Evolutionary conservation across 2,113 vertebrate genomes (phyloP), one percentile per base, ranked within the genome.

Genomic region (Cavia aperea): DNA sequence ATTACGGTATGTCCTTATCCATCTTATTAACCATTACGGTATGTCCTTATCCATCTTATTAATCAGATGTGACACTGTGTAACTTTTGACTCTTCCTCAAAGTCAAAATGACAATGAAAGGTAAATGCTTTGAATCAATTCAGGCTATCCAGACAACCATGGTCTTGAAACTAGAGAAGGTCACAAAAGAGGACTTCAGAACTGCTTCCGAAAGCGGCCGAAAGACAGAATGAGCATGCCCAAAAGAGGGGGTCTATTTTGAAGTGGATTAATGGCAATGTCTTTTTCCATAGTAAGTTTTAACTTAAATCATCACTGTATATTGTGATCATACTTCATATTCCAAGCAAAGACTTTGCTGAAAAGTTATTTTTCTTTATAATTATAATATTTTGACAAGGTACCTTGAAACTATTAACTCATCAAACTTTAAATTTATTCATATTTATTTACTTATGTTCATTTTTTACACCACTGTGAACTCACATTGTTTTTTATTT

Each of bases 291-390:
- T 75, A 29, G 12, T 75, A 75, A 43, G 24, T 75, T 75, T 46
- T 46, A 46, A 75, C 29, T 29, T 75, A 75, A 46, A 75, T 24
- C 24, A 46, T 75, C 39, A 29, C 39, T 5, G 46, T 75, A 46
- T 75, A 75, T 43, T 73, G 72, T 73, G 72, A 73, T 73, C 72
- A 46, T 11, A 46, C 39, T 39, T 73, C 39, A 73, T 62, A 81
- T 86, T 91, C 83, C 68, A n/a, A 92, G 36, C 86, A 83, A 84
- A 84, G 23, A 51, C 51, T 62, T 88, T 75, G 46, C n/a, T 79
- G 5, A 86, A 77, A 87, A 83, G 46, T 72, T 89, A 0, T 92
- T 92, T 93, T 90, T 36, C 39, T 93, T 92, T 90, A 65, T 88
- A 75, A 73, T 89, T 77, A 72, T 62, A 62, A 68, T 77, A 79